A percentile compares a stretch with the other conserved stretches of the same genome.
These are phyloP conservation scores for Steinernema carpocapsae DNA, from an alignment of 2,888 invertebrate species.

Conservation along the genomic window DNA sequence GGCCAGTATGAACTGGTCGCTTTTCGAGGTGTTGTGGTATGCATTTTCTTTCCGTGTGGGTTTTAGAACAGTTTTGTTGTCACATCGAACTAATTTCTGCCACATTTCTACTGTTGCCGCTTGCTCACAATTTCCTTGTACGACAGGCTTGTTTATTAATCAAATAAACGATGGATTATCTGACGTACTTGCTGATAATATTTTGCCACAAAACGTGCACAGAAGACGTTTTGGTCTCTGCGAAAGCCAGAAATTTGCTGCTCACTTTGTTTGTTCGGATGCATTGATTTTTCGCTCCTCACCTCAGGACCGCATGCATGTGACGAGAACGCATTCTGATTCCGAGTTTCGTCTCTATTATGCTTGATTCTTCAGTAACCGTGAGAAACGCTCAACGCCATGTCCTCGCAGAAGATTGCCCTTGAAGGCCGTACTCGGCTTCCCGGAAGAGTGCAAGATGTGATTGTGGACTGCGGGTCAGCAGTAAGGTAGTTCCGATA, in stretches of 20 bases:
- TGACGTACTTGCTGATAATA: too few species aligned
- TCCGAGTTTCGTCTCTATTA: background rate
- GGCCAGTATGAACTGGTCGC: too few species aligned
- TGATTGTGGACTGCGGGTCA: constrained; percentile 15
- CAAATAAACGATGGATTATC: background rate
- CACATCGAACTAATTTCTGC: background rate
- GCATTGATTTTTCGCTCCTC: background rate
- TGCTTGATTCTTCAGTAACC: too few species aligned
- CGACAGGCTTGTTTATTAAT: background rate
- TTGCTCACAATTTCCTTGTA: constrained; percentile 20
- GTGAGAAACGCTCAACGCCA: too few species aligned
- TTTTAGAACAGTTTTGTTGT: background rate
- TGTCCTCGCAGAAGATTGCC: constrained; percentile 15
- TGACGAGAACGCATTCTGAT: background rate
- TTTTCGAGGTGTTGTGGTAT: too few species aligned
- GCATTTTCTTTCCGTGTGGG: too few species aligned
- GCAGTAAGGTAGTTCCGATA: too few species aligned
- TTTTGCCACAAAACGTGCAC: too few species aligned
- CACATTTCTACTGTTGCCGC: background rate
- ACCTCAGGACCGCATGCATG: background rate
- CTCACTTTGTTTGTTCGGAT: too few species aligned
- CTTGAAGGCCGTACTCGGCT: constrained; percentile 18
- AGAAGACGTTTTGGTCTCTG: background rate
- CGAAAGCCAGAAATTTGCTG: too few species aligned
- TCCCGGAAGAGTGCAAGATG: constrained; percentile 16